phyloP scores from a whole-genome alignment of 2,113 vertebrate species.

The Rana temporaria region DNA sequence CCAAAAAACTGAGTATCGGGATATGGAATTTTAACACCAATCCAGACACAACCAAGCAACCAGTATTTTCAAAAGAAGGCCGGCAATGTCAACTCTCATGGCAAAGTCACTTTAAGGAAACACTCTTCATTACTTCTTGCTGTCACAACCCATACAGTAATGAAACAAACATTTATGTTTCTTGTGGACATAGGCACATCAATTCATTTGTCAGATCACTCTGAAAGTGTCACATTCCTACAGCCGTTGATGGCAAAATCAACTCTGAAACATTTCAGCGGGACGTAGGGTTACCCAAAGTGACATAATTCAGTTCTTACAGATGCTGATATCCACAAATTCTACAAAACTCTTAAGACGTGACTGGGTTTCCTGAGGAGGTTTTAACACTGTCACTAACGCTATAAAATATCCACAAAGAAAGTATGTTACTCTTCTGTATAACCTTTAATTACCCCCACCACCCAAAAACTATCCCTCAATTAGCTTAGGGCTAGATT shows the following conservation, averaged over 20 bases:
- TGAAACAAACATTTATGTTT: constrained; percentile 49
- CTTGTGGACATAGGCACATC: constrained; percentile 70
- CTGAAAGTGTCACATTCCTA: constrained; percentile 68
- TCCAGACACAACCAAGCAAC: too few species aligned
- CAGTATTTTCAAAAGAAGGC: too few species aligned
- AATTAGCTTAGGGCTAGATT: constrained; percentile 67
- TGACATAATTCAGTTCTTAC: constrained; percentile 63
- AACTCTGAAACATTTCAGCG: constrained; percentile 60
- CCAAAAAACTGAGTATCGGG: too few species aligned
- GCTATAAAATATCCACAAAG: constrained; percentile 62
- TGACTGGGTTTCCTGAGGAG: constrained; percentile 59
- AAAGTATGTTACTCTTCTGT: constrained; percentile 64
- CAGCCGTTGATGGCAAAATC: constrained; percentile 61
- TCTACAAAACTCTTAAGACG: constrained; percentile 46
- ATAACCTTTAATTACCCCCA: constrained; percentile 71
- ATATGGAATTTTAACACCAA: too few species aligned
- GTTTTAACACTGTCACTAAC: constrained; percentile 64
- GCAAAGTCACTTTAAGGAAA: constrained; percentile 14
- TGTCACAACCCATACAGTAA: constrained; percentile 31
- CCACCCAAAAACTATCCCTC: constrained; percentile 69
- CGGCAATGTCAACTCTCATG: too few species aligned
- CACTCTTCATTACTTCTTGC: constrained; percentile 29
- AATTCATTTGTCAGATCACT: constrained; percentile 68
- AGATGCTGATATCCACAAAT: constrained; percentile 53
- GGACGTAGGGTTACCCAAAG: constrained; percentile 54